Base-by-base conservation (phyloP, 1,140 invertebrate species). In the Saccostrea cuccullata region DNA sequence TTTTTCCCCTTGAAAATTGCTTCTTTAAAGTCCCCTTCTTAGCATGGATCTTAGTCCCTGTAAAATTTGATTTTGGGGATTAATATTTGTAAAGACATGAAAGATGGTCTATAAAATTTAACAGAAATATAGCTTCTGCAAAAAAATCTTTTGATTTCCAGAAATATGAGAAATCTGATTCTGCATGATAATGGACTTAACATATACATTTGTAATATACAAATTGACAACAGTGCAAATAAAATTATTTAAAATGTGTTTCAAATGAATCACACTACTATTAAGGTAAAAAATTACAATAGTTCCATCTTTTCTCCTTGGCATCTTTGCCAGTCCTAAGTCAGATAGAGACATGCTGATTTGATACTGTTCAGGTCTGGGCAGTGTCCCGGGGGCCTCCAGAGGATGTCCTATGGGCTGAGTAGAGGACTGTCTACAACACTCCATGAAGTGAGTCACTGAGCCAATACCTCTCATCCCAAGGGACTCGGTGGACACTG, bases 361-460 rank as follows among this genome's bases (percentile, higher is more conserved):
- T 17, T 88, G 89, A 70, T 86, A 30, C 47, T 58, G 13, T n/a
- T 56, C 13, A 26, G 26, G 83, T 47, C 60, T 88, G 12, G 88
- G 90, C 30, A 89, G 47, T 6, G 40, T 55, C 20, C 13, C 15
- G 36, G 90, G 90, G 47, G 67, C 84, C 12, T 91, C 88, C 36
- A 89, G 40, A 26, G 90, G 85, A 23, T 73, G 30, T 15, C 90
- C 90, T n/a, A 91, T 84, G 55, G 90, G 87, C 30, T 88, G 40
- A 20, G 85, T 55, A 70, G 85, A 60, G 17, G 87, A 89, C 55
- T 89, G 90, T 20, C 88, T 73, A 85, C 87, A 88, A 36, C 86
- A 88, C 56, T 89, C 90, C 89, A 91, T 89, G 26, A 91, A 91
- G 77, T 91, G 90, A 58, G 89, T 89, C 0, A 91, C 90, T 47